These are phyloP conservation scores for Lingula anatina DNA, from an alignment of 2,888 invertebrate genomes.

Conservation along the genomic window DNA sequence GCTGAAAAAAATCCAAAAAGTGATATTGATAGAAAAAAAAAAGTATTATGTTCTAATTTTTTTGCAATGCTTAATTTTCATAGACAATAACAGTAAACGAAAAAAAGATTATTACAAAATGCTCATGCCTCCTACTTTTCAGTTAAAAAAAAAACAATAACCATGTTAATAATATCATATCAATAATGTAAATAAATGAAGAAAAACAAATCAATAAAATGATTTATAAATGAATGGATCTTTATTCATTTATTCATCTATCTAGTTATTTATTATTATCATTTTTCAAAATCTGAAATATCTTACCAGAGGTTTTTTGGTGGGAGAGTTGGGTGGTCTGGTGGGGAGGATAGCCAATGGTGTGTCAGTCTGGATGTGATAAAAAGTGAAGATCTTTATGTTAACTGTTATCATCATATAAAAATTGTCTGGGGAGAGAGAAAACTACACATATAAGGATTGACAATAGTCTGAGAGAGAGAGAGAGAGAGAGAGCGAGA, in stretches of 20 bases:
- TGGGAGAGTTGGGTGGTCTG: slow-evolving; percentile 3
- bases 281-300: no score
- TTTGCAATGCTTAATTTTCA: no score
- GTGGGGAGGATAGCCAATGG: slow-evolving; percentile 13
- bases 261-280: no score
- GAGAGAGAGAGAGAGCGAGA: not conserved
- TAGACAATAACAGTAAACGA: no score
- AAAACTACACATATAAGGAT: not conserved
- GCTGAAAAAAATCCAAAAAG: slow-evolving; percentile 19
- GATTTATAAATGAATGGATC: no score
- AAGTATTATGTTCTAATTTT: not conserved
- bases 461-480: not conserved
- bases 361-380: slow-evolving; percentile 12
- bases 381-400: not conserved
- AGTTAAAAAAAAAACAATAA: no score
- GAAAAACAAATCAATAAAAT: no score
- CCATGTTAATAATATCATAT: no score
- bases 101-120: no score
- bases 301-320: slow-evolving; percentile 14
- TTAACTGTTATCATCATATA: not conserved
- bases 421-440: not conserved
- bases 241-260: no score
- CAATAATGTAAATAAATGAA: no score
- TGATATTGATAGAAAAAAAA: not conserved
- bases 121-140: no score